Evolutionary conservation across 2,888 invertebrate species (phyloP), one percentile per base, ranked within the genome.

Genomic region (Cephalotes varians): DNA sequence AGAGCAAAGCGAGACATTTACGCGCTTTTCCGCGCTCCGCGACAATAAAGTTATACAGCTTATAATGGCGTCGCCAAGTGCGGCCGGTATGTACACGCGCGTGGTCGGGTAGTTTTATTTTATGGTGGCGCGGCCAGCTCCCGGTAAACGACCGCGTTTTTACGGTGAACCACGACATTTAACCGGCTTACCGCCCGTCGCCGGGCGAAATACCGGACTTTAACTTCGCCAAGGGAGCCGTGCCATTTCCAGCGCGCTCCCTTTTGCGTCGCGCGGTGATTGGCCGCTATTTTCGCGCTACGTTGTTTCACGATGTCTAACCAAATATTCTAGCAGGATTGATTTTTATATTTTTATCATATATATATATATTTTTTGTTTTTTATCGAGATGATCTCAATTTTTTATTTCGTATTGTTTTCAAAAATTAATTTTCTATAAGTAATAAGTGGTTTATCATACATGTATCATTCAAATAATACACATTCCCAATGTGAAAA

Each of bases 91-190:
- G 81, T 86, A 84, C 86, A 83, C 82, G 86, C 87, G 71, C 87
- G 86, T 62, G 89, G 84, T 84, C 73, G 82, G 85, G 88, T 91
- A 91, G 92, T 93, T 93, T 93, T 92, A 93, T 93, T 93, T 93
- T 92, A 92, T 91, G 89, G 90, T 76, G 83, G 86, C 90, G 88
- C 80, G 89, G 87, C 80, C 73, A 79, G 88, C 7, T n/a, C 86
- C 88, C 37, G 90, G 92, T 86, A 90, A 92, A 90, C 91, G 88
- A 87, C 88, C 90, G 88, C 92, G 92, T 94, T 94, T 94, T 94
- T 93, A 94, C 92, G 94, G 94, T 93, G 93, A 93, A 94, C 94
- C 94, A 93, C 94, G 94, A 93, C 93, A 94, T 93, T 94, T 93
- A 94, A 93, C 92, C 91, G 93, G 93, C 91, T 93, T 91, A 93